phyloP scores from a whole-genome alignment of 2,797 vertebrate genomes.

The Gastrophryne carolinensis region DNA sequence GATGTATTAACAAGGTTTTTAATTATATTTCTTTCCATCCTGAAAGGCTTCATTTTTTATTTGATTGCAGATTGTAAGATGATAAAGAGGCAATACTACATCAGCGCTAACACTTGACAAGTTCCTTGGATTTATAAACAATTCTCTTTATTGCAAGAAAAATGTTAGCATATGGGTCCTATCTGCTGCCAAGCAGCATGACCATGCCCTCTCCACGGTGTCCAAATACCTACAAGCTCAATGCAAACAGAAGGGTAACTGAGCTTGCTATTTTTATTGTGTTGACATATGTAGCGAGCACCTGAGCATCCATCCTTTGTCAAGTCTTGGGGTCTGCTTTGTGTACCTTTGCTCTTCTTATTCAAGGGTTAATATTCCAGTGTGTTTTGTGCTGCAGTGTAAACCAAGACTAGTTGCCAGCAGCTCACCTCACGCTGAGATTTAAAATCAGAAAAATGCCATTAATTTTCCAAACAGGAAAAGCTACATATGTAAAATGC shows the following conservation, averaged over 20 bases:
- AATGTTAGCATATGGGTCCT: slow-evolving; percentile 86
- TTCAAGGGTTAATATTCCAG: slow-evolving; percentile 91
- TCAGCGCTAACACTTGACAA: slow-evolving; percentile 55
- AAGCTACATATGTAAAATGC: slow-evolving; percentile 91
- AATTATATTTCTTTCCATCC: slow-evolving; percentile 21
- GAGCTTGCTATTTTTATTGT: slow-evolving; percentile 71
- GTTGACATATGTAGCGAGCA: slow-evolving; percentile 83
- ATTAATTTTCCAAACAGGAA: slow-evolving; percentile 86
- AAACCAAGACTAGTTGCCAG: slow-evolving; percentile 85
- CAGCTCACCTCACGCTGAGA: slow-evolving; percentile 92
- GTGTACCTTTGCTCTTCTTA: slow-evolving; percentile 76
- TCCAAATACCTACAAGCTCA: slow-evolving; percentile 83
- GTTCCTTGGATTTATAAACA: slow-evolving; percentile 23
- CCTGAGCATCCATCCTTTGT: slow-evolving; percentile 76
- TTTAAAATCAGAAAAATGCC: slow-evolving; percentile 82
- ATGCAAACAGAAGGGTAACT: slow-evolving; percentile 71
- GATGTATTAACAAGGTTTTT: slow-evolving; percentile 23
- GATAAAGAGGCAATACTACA: slow-evolving; percentile 70
- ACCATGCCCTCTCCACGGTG: slow-evolving; percentile 86
- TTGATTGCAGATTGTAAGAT: slow-evolving; percentile 26
- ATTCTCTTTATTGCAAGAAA: slow-evolving; percentile 64
- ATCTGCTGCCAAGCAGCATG: slow-evolving; percentile 83
- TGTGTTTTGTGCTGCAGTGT: slow-evolving; percentile 81
- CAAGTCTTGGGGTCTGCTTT: slow-evolving; percentile 66
- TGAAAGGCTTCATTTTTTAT: slow-evolving; percentile 27